phyloP scores from a whole-genome alignment of 2,888 invertebrate species.

The Endomychus coccineus region DNA sequence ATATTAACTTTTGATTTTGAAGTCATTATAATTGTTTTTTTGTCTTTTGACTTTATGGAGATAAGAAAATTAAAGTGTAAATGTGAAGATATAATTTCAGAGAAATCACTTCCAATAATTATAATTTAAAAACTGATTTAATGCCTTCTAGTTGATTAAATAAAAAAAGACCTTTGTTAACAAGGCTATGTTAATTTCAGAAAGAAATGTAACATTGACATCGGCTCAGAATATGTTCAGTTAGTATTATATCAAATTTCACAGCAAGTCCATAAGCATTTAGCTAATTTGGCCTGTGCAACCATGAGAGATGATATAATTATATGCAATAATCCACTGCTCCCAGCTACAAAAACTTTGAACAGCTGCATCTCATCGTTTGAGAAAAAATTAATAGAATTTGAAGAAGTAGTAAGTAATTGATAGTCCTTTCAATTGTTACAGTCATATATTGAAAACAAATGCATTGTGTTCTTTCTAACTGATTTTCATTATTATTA shows the following conservation, averaged over 20 bases:
- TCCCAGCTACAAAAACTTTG: slow-evolving; percentile 20
- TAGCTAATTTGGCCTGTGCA: slow-evolving; percentile 26
- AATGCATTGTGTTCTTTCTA: no score
- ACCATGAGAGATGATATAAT: slow-evolving; percentile 24
- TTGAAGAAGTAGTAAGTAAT: no score
- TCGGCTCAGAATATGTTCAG: slow-evolving; percentile 23
- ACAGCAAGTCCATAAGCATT: slow-evolving; percentile 24
- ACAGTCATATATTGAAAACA: no score
- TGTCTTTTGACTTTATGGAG: no score
- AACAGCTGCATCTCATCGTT: slow-evolving; percentile 19
- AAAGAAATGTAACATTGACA: slow-evolving; percentile 14
- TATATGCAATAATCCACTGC: slow-evolving; percentile 24
- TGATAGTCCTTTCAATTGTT: no score
- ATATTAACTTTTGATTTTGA: no score
- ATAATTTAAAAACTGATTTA: no score
- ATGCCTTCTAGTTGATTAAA: neutral
- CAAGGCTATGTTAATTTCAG: no score
- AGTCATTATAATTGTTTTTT: neutral
- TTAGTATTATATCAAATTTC: slow-evolving; percentile 22
- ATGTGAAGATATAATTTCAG: no score
- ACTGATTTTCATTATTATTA: no score
- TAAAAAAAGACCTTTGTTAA: neutral
- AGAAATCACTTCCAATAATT: no score
- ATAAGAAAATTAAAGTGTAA: no score
- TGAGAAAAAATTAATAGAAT: slow-evolving; percentile 18